Base-by-base conservation (phyloP, 2,113 vertebrate species). In the Raja brachyura region DNA sequence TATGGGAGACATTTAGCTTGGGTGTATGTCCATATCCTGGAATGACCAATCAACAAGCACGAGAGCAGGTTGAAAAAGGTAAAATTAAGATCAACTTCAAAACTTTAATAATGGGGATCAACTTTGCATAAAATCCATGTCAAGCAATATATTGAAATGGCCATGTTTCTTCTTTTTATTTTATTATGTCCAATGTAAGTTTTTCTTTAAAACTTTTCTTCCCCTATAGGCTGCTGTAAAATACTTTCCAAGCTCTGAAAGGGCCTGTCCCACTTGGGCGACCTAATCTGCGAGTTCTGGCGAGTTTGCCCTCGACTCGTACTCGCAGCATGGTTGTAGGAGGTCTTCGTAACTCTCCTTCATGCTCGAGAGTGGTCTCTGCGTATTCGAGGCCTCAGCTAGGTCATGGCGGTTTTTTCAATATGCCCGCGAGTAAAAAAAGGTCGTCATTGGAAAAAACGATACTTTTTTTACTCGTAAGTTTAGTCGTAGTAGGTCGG, bases 51-150 rank as follows among this genome's bases (percentile, higher is more conserved):
- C 99, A 99, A 93, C 98, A 99, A 96, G 98, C 99, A 0, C 96
- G 98, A 88, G 98, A 99, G 93, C 98, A 99, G 95, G 99, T 99
- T 33, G 98, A 99, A 93, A 98, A 99, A 97, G 99, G 99, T 99
- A 92, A 22, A 54, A 8, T 90, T 68, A 39, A 22, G 13, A 39
- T 61, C 33, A 90, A 31, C 20, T 9, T 31, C n/a, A 90, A 63
- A 31, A 66, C 6, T 22, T 85, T 28, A 85, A 25, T 85, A 85
- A 48, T 59, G 48, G 22, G 66, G 75, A 7, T 20, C n/a, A 68
- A 8, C 33, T 10, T 20, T 73, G 13, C 63, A 70, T 90, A 22
- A 90, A 56, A 90, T 90, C 13, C 70, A 31, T 68, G 88, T 25
- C 16, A 39, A 48, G 88, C 68, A 73, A 20, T 73, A 73, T 70